These are phyloP conservation scores for Nephrotoma flavescens DNA, from an alignment of 2,888 invertebrate species.

Conservation along the genomic window DNA sequence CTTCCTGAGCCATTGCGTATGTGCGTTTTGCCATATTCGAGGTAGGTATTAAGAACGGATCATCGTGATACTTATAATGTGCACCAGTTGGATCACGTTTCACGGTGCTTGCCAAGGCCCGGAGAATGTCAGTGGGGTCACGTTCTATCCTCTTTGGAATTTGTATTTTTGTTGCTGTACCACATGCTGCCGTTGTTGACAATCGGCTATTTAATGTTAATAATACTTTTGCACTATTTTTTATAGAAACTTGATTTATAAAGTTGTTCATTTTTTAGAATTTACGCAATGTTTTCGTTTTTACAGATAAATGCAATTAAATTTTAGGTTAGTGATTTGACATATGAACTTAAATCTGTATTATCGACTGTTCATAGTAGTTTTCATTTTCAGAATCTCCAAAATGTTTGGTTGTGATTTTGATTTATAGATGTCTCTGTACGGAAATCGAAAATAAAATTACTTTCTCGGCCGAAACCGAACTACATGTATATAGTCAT, in stretches of 20 bases:
- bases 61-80: conserved; percentile 83
- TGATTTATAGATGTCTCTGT: too few species aligned
- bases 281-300: background rate
- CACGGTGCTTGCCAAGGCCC: conserved; percentile 65
- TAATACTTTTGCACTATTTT: background rate
- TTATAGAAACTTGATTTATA: background rate
- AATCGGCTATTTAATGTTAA: background rate
- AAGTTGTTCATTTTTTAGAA: background rate
- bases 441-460: too few species aligned
- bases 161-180: conserved; percentile 25
- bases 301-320: background rate
- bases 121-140: conserved; percentile 66
- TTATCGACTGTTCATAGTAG: background rate
- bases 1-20: conserved; percentile 68
- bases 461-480: too few species aligned
- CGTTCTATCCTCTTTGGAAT: conserved; percentile 59
- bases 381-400: background rate
- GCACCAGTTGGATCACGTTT: conserved; percentile 71
- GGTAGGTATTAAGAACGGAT: conserved; percentile 69
- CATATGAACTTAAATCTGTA: background rate
- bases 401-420: background rate
- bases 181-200: background rate
- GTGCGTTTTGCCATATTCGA: conserved; percentile 54
- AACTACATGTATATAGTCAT: too few species aligned
- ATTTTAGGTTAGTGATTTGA: background rate